Conservation (phyloP, 2,888 invertebrate species). For the Suillia variegata region DNA sequence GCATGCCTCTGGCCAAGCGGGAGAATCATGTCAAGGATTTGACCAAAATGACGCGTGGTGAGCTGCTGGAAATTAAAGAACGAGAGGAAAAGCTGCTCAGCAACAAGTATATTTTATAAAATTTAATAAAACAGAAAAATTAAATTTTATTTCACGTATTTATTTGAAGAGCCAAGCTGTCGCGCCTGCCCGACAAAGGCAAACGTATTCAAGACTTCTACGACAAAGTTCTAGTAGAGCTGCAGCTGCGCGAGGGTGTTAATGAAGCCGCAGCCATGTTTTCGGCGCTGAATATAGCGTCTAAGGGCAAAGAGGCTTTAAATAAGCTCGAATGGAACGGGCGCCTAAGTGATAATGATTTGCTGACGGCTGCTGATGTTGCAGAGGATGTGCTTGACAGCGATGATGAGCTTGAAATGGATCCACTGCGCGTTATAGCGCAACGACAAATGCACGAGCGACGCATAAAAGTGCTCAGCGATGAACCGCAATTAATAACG, state of each 20-base stretch:
- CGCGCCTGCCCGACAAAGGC: constrained; percentile 56
- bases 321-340: constrained; percentile 56
- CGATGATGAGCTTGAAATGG: constrained; percentile 56
- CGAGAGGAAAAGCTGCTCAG: constrained; percentile 51
- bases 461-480: constrained; percentile 42
- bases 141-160: neutral
- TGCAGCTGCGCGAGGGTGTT: constrained; percentile 47
- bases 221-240: constrained; percentile 48
- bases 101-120: constrained; percentile 44
- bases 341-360: constrained; percentile 23
- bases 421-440: constrained; percentile 56
- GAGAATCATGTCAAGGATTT: constrained; percentile 48
- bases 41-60: constrained; percentile 39
- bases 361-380: constrained; percentile 18
- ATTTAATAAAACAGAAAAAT: neutral
- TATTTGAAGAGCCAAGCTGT: constrained; percentile 2
- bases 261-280: constrained; percentile 51
- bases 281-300: constrained; percentile 54
- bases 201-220: constrained; percentile 51
- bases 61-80: constrained; percentile 54
- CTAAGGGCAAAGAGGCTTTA: constrained; percentile 44
- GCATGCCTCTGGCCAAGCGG: constrained; percentile 39
- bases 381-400: constrained; percentile 51
- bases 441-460: constrained; percentile 53
- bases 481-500: constrained; percentile 49